Conservation (phyloP, 2,888 invertebrate genomes). For the Tinea pellionella region DNA sequence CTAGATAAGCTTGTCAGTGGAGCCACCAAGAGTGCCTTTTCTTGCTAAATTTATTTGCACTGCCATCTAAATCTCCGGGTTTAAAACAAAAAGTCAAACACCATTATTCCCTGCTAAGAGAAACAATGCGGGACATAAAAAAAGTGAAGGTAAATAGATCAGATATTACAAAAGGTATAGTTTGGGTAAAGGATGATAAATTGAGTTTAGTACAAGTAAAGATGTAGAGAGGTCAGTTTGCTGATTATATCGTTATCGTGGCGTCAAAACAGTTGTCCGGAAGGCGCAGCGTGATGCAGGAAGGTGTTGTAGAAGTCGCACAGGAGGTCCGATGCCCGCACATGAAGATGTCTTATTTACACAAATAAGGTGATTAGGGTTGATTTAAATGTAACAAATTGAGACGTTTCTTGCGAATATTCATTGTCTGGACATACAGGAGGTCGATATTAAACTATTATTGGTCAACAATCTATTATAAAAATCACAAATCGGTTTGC, state of each 20-base stretch:
- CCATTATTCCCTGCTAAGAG: constrained; percentile 34
- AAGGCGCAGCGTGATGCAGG: constrained; percentile 57
- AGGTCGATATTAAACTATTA: constrained; percentile 28
- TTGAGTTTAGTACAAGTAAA: constrained; percentile 36
- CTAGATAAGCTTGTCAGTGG: constrained; percentile 36
- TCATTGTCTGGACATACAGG: constrained; percentile 34
- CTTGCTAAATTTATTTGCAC: constrained; percentile 56
- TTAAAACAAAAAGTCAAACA: constrained; percentile 55
- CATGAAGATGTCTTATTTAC: constrained; percentile 56
- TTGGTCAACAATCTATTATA: background rate
- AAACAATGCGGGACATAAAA: constrained; percentile 55
- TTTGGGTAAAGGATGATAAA: constrained; percentile 49
- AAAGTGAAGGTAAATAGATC: constrained; percentile 50
- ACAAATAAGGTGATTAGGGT: constrained; percentile 36
- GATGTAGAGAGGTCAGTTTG: constrained; percentile 10
- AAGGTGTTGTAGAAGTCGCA: constrained; percentile 36
- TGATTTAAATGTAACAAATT: constrained; percentile 50
- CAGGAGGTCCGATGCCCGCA: constrained; percentile 51
- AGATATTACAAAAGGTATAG: constrained; percentile 51
- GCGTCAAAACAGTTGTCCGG: constrained; percentile 65
- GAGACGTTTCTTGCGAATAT: constrained; percentile 26
- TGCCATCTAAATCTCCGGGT: constrained; percentile 32
- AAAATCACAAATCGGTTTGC: background rate
- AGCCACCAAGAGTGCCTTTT: constrained; percentile 36
- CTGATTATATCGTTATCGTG: constrained; percentile 20